Percentiles rank a stretch among this genome's conserved stretches.
phyloP scores from a whole-genome alignment of 2,888 invertebrate species.

The Drosophila parthenogenetica region DNA sequence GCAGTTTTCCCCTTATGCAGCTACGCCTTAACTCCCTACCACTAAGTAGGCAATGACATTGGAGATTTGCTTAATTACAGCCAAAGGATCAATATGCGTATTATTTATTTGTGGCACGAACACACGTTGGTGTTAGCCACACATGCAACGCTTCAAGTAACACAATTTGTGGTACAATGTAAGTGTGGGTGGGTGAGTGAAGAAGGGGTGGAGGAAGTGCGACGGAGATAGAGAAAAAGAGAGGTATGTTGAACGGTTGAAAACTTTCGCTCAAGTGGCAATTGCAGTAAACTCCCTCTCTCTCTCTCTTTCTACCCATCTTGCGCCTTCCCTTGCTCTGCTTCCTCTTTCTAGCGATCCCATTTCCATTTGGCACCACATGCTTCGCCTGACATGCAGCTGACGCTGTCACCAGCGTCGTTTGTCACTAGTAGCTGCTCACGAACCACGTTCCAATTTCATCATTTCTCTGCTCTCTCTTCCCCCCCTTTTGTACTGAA shows the following conservation, averaged over 20 bases:
- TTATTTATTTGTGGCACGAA: conserved; percentile 43
- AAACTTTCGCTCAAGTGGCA: conserved; percentile 58
- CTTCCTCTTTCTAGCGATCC: conserved; percentile 2
- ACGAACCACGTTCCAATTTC: conserved; percentile 31
- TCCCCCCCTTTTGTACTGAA: too few relatives aligned
- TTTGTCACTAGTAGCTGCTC: conserved; percentile 59
- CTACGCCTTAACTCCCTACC: neutral
- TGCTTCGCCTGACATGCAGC: conserved; percentile 51
- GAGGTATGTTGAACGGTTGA: conserved; percentile 20
- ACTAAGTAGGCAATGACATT: conserved; percentile 17
- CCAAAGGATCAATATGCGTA: conserved; percentile 50
- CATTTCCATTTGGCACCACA: conserved; percentile 46
- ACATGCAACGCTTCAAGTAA: conserved; percentile 59
- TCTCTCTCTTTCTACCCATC: neutral
- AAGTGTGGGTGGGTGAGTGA: neutral
- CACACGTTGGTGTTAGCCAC: conserved; percentile 20
- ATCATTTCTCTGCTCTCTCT: neutral
- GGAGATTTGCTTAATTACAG: conserved; percentile 48
- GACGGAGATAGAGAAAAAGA: neutral
- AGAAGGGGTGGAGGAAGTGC: too few relatives aligned
- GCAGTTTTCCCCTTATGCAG: neutral
- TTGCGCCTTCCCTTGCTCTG: neutral
- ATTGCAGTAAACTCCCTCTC: conserved; percentile 37
- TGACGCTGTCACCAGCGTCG: conserved; percentile 68
- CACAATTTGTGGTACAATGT: conserved; percentile 33